phyloP scores from a whole-genome alignment of 2,888 invertebrate genomes.

The Spicauda simplicius region DNA sequence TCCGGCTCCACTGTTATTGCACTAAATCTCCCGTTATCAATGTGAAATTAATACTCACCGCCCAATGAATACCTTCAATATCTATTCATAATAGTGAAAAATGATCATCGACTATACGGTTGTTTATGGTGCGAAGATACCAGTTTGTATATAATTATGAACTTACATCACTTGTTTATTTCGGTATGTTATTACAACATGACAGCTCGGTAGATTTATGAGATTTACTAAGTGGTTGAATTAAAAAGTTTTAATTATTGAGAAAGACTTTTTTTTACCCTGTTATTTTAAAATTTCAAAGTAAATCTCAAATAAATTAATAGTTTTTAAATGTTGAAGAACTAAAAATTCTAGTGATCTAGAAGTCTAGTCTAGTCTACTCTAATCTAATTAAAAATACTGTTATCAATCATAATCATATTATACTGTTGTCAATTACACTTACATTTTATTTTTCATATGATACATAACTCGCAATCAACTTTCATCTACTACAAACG shows the following conservation, averaged over 20 bases:
- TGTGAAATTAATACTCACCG: constrained; percentile 63
- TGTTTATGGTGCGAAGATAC: constrained; percentile 60
- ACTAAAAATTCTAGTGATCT: too few species aligned
- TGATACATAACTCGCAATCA: too few species aligned
- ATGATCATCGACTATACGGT: constrained; percentile 58
- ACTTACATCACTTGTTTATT: constrained; percentile 64
- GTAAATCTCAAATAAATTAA: too few species aligned
- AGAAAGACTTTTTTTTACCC: neutral
- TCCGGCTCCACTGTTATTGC: constrained; percentile 50
- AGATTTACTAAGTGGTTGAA: constrained; percentile 59
- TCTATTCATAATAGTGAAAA: constrained; percentile 68
- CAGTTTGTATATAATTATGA: constrained; percentile 66
- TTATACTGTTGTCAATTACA: too few species aligned
- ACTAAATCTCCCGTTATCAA: constrained; percentile 65
- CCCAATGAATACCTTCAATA: constrained; percentile 54
- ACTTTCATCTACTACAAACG: too few species aligned
- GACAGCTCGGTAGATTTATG: constrained; percentile 57
- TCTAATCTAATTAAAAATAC: too few species aligned
- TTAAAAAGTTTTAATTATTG: constrained; percentile 47
- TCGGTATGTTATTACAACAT: constrained; percentile 54
- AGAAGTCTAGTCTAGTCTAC: too few species aligned
- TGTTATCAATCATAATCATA: too few species aligned
- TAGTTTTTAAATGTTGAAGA: too few species aligned
- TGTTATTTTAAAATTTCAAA: too few species aligned
- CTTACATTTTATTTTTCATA: too few species aligned